Evolutionary conservation across 2,797 vertebrate genomes (phyloP).

Genomic region (Clarias platycephalus): DNA sequence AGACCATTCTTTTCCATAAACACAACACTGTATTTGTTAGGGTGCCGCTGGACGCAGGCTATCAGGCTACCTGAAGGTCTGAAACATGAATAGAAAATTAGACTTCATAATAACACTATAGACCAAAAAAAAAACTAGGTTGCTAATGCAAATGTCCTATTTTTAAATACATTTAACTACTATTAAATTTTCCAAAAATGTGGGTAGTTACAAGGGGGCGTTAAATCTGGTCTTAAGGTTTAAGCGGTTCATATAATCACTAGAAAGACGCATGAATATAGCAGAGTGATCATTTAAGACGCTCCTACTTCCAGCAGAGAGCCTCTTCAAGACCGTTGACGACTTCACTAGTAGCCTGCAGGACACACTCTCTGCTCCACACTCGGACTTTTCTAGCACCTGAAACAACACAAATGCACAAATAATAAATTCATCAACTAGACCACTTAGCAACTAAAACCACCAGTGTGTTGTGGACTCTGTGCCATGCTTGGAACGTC

Average conservation of each 20-base stretch:
- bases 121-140: too few relatives aligned
- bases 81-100: constrained; percentile 34
- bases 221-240: background rate
- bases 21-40: constrained; percentile 89
- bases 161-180: background rate
- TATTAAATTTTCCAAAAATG: background rate
- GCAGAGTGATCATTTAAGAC: background rate
- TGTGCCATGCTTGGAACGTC: background rate
- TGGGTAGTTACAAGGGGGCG: too few relatives aligned
- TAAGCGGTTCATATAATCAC: background rate
- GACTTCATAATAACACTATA: too few relatives aligned
- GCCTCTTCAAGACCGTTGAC: constrained; percentile 86
- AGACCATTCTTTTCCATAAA: constrained; percentile 98
- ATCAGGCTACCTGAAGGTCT: constrained; percentile 93
- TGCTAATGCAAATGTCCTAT: background rate
- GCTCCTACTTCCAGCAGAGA: constrained; percentile 92
- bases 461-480: background rate
- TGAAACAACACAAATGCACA: constrained; percentile 53
- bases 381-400: constrained; percentile 86
- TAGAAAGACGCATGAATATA: background rate
- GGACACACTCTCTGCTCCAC: constrained; percentile 90
- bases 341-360: constrained; percentile 92
- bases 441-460: background rate
- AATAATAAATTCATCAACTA: background rate
- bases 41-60: constrained; percentile 85